Percentiles rank a stretch among this genome's conserved stretches.
phyloP scores from a whole-genome alignment of 2,888 invertebrate genomes.

The Tetranychus truncatus region DNA sequence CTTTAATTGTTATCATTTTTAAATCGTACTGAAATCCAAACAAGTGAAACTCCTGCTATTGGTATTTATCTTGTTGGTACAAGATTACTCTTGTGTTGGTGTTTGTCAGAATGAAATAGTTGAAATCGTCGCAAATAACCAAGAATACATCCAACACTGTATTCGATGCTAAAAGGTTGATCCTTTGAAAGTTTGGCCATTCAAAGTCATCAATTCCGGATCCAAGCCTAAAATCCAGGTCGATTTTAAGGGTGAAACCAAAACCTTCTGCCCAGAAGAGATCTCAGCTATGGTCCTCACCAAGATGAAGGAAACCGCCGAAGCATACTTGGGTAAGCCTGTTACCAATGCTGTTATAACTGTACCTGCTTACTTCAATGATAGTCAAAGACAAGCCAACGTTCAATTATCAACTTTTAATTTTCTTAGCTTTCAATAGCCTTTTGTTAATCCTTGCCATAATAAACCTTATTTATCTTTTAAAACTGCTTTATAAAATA shows the following conservation, averaged over 20 bases:
- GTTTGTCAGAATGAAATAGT: conserved; percentile 64
- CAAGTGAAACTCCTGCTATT: conserved; percentile 21
- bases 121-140: conserved; percentile 63
- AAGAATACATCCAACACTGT: conserved; percentile 36
- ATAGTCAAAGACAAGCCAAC: conserved; percentile 47
- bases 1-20: background rate
- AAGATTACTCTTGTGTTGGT: conserved; percentile 64
- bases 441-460: too few relatives aligned
- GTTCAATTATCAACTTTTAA: too few relatives aligned
- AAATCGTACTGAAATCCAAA: background rate
- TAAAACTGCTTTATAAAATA: too few relatives aligned
- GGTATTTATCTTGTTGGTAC: conserved; percentile 81
- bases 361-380: conserved; percentile 59
- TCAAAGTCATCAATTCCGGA: conserved; percentile 47
- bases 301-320: conserved; percentile 49
- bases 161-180: conserved; percentile 51
- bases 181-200: too few relatives aligned
- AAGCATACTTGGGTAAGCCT: conserved; percentile 47
- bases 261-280: conserved; percentile 49
- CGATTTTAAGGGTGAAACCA: conserved; percentile 31
- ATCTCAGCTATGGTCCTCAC: conserved; percentile 48
- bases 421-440: too few relatives aligned
- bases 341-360: conserved; percentile 58
- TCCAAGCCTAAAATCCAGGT: conserved; percentile 33
- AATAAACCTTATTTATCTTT: too few relatives aligned